These are phyloP conservation scores for Invenusta paracnida DNA, from an alignment of 2,888 invertebrate genomes.

Conservation along the genomic window DNA sequence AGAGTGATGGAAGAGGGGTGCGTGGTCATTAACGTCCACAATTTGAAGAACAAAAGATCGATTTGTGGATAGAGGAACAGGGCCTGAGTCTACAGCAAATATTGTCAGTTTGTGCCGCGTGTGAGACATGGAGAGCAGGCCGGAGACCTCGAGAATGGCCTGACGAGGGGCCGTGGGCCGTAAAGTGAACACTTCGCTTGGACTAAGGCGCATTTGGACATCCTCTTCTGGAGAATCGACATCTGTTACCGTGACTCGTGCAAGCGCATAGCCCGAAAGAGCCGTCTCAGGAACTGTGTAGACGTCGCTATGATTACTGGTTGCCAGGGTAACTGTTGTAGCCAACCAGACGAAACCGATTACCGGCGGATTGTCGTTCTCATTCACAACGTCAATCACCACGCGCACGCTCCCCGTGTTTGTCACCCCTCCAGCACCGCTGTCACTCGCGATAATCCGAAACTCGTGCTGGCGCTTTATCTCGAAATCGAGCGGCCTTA, in stretches of 20 bases:
- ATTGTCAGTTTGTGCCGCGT: background rate
- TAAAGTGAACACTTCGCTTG: background rate
- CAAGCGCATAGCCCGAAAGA: background rate
- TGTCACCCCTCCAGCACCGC: background rate
- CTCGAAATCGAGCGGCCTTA: conserved; percentile 37
- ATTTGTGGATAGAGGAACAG: background rate
- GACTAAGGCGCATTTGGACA: background rate
- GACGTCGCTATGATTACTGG: background rate
- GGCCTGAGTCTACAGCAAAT: background rate
- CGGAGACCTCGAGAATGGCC: background rate
- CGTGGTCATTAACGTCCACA: conserved; percentile 22
- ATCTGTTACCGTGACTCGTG: background rate
- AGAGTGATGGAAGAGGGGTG: conserved; percentile 14
- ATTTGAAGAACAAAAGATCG: background rate
- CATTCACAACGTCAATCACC: conserved; percentile 37
- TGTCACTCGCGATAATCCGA: conserved; percentile 8
- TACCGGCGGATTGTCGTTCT: conserved; percentile 41
- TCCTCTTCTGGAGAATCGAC: background rate
- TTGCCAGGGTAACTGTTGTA: background rate
- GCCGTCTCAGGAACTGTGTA: background rate
- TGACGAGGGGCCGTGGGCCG: background rate
- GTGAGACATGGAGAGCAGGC: background rate
- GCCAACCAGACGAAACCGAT: conserved; percentile 15
- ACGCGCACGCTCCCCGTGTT: conserved; percentile 33
- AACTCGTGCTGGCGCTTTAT: background rate